Evolutionary conservation across 2,888 invertebrate genomes (phyloP), one percentile per base, ranked within the genome.

Genomic region (Nymphalis polychloros): DNA sequence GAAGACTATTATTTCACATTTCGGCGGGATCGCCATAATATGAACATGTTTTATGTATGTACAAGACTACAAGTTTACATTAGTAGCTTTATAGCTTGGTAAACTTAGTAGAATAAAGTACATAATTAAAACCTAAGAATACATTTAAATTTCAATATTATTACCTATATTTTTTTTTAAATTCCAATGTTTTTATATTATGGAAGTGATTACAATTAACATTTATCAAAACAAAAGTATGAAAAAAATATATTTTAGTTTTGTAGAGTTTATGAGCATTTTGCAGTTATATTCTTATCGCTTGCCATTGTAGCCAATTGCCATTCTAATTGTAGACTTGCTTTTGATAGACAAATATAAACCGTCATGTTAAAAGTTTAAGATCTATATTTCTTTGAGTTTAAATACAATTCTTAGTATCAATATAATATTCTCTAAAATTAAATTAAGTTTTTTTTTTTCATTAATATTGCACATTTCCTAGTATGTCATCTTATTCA

Each of bases 261-360:
- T 35, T 55, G 20, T 61, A 35, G 63, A 53, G 59, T 64, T 64
- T 68, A 68, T 46, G 61, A 68, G 10, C 60, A 64, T 68, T 68
- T 68, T 64, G 35, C 64, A 47, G 59, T 41, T 64, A 41, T 35
- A 65, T 60, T 69, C 49, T 64, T 70, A 68, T 70, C 70, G 70
- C 68, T 48, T 50, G 64, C 70, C 61, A 70, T 68, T 68, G 64
- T 70, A 68, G 31, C 68, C 59, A 63, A 41, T 64, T 70, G 68
- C 64, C 60, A 64, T 68, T 68, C 57, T 62, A 68, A 64, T 64
- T 64, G 59, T 59, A 50, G 50, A 47, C n/a, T 8, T 41, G 31
- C 27, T 59, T n/a, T 13, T 62, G 13, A 6, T n/a, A 47, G 49
- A 8, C 17, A 8, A 68, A 64, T 64, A 57, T 52, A 8, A 64